Evolutionary conservation across 1,140 invertebrate genomes (phyloP).

Genomic region (Gerris buenoi): DNA sequence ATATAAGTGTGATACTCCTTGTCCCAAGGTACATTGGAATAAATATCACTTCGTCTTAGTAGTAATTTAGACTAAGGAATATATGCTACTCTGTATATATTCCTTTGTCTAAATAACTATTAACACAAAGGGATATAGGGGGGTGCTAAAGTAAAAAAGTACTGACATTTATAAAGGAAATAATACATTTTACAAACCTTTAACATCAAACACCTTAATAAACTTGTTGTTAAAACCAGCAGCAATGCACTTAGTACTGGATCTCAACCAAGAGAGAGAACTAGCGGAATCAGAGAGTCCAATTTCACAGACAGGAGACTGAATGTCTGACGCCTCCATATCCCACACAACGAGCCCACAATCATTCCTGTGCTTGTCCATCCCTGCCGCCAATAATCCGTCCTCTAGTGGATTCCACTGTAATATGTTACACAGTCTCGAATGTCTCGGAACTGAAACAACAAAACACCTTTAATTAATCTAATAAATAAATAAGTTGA

Average conservation of each 20-base stretch:
- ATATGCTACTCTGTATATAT: no score
- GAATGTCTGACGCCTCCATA: conserved; percentile 10
- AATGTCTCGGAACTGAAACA: conserved; percentile 56
- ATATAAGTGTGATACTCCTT: no score
- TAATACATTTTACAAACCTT: no score
- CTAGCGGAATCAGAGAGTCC: conserved; percentile 67
- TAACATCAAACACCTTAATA: conserved; percentile 77
- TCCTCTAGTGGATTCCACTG: conserved; percentile 76
- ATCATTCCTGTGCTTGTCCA: conserved; percentile 65
- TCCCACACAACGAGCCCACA: conserved; percentile 70
- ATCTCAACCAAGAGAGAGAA: conserved; percentile 71
- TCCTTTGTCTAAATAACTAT: no score
- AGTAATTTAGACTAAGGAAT: no score
- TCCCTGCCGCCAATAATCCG: conserved; percentile 64
- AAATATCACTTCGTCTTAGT: no score
- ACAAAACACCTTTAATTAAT: no score
- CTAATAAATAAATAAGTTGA: conserved; percentile 4
- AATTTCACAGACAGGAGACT: conserved; percentile 28
- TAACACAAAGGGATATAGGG: no score
- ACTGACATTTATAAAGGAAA: no score
- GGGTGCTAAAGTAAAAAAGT: no score
- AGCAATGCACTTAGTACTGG: conserved; percentile 53
- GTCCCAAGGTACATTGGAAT: no score
- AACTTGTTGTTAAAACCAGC: conserved; percentile 78
- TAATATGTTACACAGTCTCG: conserved; percentile 70